These are phyloP conservation scores for Trematocara zebra DNA, from an alignment of 2,113 vertebrate species.

Conservation along the genomic window DNA sequence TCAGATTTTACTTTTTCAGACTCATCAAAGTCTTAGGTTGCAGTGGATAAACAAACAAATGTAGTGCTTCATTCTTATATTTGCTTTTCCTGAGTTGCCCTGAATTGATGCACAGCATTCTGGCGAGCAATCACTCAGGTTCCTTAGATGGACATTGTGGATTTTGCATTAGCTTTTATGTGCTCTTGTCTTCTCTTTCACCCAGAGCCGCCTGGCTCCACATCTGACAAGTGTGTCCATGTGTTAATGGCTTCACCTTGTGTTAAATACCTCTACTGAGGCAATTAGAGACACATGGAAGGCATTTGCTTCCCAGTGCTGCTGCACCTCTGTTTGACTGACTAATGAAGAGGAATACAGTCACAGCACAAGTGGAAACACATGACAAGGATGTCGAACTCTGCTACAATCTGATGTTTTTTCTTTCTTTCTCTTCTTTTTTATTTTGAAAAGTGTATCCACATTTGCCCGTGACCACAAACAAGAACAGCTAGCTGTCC, in stretches of 20 bases:
- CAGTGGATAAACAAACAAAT: neutral
- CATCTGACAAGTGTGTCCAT: conserved; percentile 53
- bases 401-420: conserved; percentile 74
- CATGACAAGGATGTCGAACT: conserved; percentile 78
- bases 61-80: neutral
- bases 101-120: neutral
- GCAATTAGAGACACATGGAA: conserved; percentile 86
- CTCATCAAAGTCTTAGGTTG: neutral
- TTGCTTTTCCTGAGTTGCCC: neutral
- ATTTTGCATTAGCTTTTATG: neutral
- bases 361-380: conserved; percentile 93
- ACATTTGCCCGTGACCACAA: conserved; percentile 19
- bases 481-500: neutral
- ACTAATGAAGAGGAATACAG: conserved; percentile 88
- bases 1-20: neutral
- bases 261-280: conserved; percentile 56
- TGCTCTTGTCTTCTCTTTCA: neutral
- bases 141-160: neutral
- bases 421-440: conserved; percentile 23
- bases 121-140: neutral
- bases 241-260: conserved; percentile 68
- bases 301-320: conserved; percentile 77
- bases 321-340: conserved; percentile 86
- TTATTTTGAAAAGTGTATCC: conserved; percentile 59
- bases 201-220: conserved; percentile 28